These are phyloP conservation scores for Nycticorax nycticorax DNA, from an alignment of 2,113 vertebrate genomes.

Conservation along the genomic window DNA sequence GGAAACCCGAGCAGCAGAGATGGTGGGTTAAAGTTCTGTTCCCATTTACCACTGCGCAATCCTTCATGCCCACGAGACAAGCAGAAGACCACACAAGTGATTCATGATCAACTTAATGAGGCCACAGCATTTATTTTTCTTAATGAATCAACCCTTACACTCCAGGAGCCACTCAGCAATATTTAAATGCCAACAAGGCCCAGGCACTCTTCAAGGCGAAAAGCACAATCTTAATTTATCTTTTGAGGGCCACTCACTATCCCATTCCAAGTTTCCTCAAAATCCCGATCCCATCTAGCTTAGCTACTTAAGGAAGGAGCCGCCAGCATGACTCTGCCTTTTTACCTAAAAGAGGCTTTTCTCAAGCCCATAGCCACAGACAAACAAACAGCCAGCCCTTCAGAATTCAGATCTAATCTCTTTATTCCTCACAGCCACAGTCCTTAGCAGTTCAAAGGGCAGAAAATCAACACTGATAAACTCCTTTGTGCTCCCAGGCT, in stretches of 20 bases:
- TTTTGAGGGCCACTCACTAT: background rate
- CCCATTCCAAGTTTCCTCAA: background rate
- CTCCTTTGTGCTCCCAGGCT: background rate
- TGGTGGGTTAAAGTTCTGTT: background rate
- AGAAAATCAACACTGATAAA: constrained; percentile 34
- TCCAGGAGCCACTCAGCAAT: background rate
- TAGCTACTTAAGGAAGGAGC: background rate
- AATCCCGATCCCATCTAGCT: background rate
- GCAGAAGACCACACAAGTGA: background rate
- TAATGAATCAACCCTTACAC: background rate
- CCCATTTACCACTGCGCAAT: background rate
- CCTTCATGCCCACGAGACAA: background rate
- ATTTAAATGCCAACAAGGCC: background rate
- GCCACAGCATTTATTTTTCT: background rate
- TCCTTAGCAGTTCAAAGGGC: constrained; percentile 43
- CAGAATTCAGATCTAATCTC: constrained; percentile 32
- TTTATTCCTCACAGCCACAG: background rate
- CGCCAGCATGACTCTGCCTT: background rate
- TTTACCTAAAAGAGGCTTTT: background rate
- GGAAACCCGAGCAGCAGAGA: background rate
- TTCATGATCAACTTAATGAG: background rate
- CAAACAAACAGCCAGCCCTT: constrained; percentile 10
- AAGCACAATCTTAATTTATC: background rate
- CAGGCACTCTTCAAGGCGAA: background rate
- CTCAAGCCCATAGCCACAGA: background rate